phyloP scores from a whole-genome alignment of 2,888 invertebrate genomes.

The Brachylomia viminalis region DNA sequence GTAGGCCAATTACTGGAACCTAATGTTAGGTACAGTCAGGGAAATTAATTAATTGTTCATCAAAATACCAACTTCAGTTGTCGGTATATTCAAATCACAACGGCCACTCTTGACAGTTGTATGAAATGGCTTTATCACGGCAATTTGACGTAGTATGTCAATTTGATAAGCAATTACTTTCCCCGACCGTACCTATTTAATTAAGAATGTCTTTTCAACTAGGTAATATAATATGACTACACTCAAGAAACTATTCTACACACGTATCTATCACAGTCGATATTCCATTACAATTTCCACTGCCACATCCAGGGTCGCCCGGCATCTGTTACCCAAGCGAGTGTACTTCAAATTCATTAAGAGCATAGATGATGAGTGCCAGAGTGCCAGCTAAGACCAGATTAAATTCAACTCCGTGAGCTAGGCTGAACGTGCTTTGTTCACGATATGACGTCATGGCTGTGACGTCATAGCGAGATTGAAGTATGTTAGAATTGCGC shows the following conservation, averaged over 20 bases:
- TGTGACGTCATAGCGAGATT: constrained; percentile 33
- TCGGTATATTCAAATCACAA: not conserved
- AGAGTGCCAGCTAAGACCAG: constrained; percentile 50
- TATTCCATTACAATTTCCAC: constrained; percentile 4
- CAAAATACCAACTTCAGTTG: not conserved
- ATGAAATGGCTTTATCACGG: not conserved
- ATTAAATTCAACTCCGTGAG: constrained; percentile 56
- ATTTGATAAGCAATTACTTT: not conserved
- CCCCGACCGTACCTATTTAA: not conserved
- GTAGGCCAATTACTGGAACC: not conserved
- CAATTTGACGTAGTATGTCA: not conserved
- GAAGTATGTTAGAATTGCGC: constrained; percentile 24
- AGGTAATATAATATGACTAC: not conserved
- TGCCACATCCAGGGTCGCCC: constrained; percentile 10
- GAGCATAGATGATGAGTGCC: constrained; percentile 57
- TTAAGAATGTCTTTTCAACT: not conserved
- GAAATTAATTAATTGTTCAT: not conserved
- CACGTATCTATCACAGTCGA: not conserved
- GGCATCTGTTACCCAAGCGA: constrained; percentile 13
- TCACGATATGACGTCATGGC: constrained; percentile 29
- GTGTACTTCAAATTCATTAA: constrained; percentile 58
- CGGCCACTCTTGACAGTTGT: not conserved
- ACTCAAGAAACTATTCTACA: not conserved
- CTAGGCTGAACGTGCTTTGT: constrained; percentile 29
- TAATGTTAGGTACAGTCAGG: not conserved